Base-by-base conservation (phyloP, 53 echinoderm and acorn worm genomes). In the Temnopleurus reevesii region DNA sequence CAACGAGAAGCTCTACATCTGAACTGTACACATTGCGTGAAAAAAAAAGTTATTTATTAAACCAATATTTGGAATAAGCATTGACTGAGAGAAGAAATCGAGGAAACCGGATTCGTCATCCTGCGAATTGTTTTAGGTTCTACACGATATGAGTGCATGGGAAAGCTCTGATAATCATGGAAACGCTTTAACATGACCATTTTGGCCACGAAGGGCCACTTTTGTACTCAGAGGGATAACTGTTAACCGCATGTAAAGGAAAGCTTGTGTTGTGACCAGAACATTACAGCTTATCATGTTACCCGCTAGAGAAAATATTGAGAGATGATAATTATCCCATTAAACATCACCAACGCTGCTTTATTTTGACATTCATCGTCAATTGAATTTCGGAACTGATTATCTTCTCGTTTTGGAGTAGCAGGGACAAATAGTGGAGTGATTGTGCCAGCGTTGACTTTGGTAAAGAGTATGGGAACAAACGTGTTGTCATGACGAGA, bases 291-390 rank as follows among this genome's bases (percentile, higher is more conserved):
- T 60, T 71, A 71, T 71, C 71, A 71, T 41, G 13, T 13, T 19
- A 3, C n/a, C 41, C 41, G 71, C 31, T 21, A 36, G 71, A 2
- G 41, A 36, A 71, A 71, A 71, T 71, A 71, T n/a, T 2, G 41
- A 36, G 65, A 36, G 43, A 41, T 43, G 71, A 71, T 71, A 71
- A 71, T 43, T 71, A 71, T n/a, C 23, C n/a, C n/a, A 71, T 71
- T 71, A 71, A 64, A 6, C 56, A 21, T 23, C 34, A 15, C 0
- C 34, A 64, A 18, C 21, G 56, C 5, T 8, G 41, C 71, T 2
- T 35, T 64, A 18, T 33, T 71, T 36, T 71, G 41, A 71, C 71
- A 71, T 0, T 15, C 30, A 63, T 17, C 2, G 33, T 63, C 71
- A 71, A 38, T 13, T 21, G 41, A 71, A 71, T 41, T 38, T 71